Percentiles rank a stretch among this genome's conserved stretches.
phyloP scores from a whole-genome alignment of 1,140 invertebrate species.

The Microplitis mediator region DNA sequence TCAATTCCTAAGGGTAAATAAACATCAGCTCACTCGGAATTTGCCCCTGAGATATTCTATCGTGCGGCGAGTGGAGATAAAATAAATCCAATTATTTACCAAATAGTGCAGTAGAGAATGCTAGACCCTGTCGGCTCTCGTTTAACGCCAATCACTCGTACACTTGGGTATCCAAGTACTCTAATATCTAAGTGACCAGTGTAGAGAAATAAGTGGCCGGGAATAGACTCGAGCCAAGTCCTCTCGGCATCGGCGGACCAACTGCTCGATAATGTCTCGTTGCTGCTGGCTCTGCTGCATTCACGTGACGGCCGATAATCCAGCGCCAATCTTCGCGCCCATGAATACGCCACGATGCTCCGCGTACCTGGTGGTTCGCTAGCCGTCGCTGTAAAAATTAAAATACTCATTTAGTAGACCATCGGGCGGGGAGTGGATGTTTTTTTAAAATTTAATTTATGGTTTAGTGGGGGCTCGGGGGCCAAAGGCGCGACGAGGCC shows the following conservation, averaged over 20 bases:
- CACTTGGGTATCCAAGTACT: slow-evolving; percentile 52
- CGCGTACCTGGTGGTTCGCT: slow-evolving; percentile 51
- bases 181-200: slow-evolving; percentile 54
- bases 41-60: neutral
- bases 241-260: slow-evolving; percentile 34
- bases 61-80: neutral
- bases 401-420: neutral
- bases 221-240: slow-evolving; percentile 55
- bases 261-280: slow-evolving; percentile 20
- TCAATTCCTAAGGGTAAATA: too few relatives aligned
- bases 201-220: slow-evolving; percentile 54
- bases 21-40: too few relatives aligned
- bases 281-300: slow-evolving; percentile 32
- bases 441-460: too few relatives aligned
- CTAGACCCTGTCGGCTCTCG: slow-evolving; percentile 47
- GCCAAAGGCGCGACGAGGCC: too few relatives aligned
- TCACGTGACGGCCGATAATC: slow-evolving; percentile 54
- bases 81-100: slow-evolving; percentile 41
- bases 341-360: slow-evolving; percentile 57
- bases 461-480: too few relatives aligned
- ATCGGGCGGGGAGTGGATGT: too few relatives aligned
- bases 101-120: slow-evolving; percentile 54
- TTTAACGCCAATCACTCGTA: slow-evolving; percentile 59
- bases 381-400: slow-evolving; percentile 27
- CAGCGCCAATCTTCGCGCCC: slow-evolving; percentile 58